Percentiles rank a stretch among this genome's conserved stretches.
These are phyloP conservation scores for Odocoileus virginianus DNA, from an alignment of 2,113 vertebrate genomes.

Conservation along the genomic window DNA sequence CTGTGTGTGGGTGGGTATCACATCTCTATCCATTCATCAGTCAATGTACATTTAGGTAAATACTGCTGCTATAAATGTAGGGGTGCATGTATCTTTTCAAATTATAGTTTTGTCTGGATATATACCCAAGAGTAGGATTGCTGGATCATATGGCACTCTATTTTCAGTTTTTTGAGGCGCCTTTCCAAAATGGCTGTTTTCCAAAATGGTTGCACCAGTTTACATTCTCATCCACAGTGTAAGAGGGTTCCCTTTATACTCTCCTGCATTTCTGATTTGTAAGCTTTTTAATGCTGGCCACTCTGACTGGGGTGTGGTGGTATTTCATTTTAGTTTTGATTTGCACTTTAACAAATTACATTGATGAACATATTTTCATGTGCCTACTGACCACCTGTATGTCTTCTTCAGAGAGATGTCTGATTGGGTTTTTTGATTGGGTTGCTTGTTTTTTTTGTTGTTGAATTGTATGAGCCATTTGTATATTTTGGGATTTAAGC, in stretches of 20 bases:
- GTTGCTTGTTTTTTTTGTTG: not conserved
- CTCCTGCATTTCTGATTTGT: not conserved
- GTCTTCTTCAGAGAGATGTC: not conserved
- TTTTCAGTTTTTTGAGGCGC: not conserved
- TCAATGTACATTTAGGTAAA: not conserved
- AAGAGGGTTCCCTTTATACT: not conserved
- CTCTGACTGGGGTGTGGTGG: not conserved
- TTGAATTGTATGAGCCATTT: not conserved
- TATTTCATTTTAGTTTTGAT: not conserved
- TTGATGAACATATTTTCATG: not conserved
- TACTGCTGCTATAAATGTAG: not conserved
- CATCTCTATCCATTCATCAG: not conserved
- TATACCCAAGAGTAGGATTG: not conserved
- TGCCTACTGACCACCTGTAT: not conserved
- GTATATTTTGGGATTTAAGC: not conserved
- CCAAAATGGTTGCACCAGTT: not conserved
- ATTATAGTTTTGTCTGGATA: not conserved
- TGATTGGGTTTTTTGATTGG: not conserved
- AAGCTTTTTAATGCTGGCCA: not conserved
- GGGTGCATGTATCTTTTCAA: not conserved
- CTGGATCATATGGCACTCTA: not conserved
- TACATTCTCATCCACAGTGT: not conserved
- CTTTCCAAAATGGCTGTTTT: not conserved
- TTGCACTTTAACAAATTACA: not conserved
- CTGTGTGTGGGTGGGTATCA: not conserved